Evolutionary conservation across 2,888 invertebrate genomes (phyloP), one percentile per base, ranked within the genome.

Genomic region (Metallyticus violacea): DNA sequence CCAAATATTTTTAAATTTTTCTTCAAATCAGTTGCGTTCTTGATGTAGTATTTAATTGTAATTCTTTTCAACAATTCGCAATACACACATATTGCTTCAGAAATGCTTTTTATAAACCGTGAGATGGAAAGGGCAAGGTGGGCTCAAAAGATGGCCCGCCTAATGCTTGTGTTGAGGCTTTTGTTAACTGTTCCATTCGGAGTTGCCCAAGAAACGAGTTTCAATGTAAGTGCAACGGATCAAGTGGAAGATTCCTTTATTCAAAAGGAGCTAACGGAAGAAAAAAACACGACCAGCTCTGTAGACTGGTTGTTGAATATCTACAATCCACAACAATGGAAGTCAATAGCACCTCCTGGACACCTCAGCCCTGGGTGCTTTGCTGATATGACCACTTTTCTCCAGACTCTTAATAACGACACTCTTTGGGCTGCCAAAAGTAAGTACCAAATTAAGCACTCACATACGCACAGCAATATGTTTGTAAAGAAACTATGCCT

Each of bases 381-480:
- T 7, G 91, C 91, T 22, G 94, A 95, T 88, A 92, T 95, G 92
- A 92, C 92, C 88, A 90, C 91, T 62, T 95, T 94, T 90, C 90
- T 95, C 28, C 92, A 91, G 90, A 95, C 93, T 86, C 92, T 94
- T 86, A 93, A 90, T 90, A 95, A 92, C 89, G 96, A 93, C 90
- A 93, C 93, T 90, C 92, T 92, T 79, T 97, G 97, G 97, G 97
- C 97, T 9, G 95, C 96, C 76, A 95, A 95, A 93, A 96, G 97
- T 97, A 91, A 95, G 96, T 95, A 89, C 86, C 26, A n/a, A n/a
- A n/a, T n/a, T n/a, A n/a, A n/a, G n/a, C n/a, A n/a, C n/a, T n/a
- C n/a, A n/a, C n/a, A n/a, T n/a, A n/a, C n/a, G n/a, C n/a, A n/a
- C n/a, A n/a, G n/a, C n/a, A n/a, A n/a, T n/a, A n/a, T n/a, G n/a